Conservation (phyloP, 2,113 vertebrate species). For the Crotophaga sulcirostris region DNA sequence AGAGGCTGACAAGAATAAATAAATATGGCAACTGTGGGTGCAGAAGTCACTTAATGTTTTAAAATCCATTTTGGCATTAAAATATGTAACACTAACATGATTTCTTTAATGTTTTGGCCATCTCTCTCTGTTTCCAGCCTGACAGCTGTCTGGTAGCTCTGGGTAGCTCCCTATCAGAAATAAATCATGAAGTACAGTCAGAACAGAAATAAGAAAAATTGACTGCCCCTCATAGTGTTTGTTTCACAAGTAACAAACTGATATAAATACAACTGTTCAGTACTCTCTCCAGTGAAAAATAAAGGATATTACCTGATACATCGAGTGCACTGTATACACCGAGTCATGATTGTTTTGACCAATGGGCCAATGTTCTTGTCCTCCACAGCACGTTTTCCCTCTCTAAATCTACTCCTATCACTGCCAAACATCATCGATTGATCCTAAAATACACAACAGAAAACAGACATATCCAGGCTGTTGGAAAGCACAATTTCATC, state of each 20-base stretch:
- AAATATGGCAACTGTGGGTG: neutral
- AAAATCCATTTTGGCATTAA: neutral
- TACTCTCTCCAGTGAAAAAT: neutral
- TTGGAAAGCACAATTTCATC: neutral
- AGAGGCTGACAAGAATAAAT: neutral
- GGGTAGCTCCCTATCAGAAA: neutral
- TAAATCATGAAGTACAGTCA: neutral
- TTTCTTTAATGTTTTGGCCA: neutral
- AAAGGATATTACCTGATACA: conserved; percentile 88
- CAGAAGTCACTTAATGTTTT: neutral
- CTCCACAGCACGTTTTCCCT: conserved; percentile 94
- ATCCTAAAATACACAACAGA: conserved; percentile 79
- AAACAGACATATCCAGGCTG: neutral
- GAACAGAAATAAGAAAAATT: neutral
- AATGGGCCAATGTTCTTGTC: conserved; percentile 98
- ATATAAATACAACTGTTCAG: neutral
- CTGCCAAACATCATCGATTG: conserved; percentile 99
- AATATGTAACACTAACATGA: too few relatives aligned
- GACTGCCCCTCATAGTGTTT: neutral
- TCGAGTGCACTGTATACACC: conserved; percentile 98
- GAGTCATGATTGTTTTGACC: conserved; percentile 99
- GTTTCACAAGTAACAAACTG: neutral
- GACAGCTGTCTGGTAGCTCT: neutral
- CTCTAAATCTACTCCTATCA: conserved; percentile 93
- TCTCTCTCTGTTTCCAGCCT: neutral